phyloP scores from a whole-genome alignment of 2,113 vertebrate species.

The Brachionichthys hirsutus region DNA sequence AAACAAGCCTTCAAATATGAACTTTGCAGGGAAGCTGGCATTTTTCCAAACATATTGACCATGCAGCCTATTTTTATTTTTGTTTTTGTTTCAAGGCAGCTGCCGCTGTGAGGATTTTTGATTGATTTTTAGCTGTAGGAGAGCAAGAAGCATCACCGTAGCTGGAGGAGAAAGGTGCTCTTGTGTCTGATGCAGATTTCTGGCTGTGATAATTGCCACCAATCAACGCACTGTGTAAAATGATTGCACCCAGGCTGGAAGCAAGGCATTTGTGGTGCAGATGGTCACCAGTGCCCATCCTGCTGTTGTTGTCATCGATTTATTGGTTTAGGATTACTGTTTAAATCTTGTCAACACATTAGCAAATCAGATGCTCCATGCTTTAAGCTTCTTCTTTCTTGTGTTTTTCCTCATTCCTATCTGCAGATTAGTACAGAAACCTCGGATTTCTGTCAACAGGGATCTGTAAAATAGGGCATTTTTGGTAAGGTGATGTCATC shows the following conservation, averaged over 20 bases:
- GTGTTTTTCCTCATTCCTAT: too few relatives aligned
- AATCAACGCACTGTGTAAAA: constrained; percentile 59
- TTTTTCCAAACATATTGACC: constrained; percentile 27
- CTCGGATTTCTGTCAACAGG: too few relatives aligned
- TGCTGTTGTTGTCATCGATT: not conserved
- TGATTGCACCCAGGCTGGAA: constrained; percentile 35
- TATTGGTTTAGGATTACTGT: constrained; percentile 7
- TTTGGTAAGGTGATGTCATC: too few relatives aligned
- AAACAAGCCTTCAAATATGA: constrained; percentile 18
- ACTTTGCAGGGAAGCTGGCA: constrained; percentile 22
- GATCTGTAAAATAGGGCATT: too few relatives aligned
- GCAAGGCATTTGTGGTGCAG: constrained; percentile 1
- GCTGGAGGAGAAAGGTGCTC: constrained; percentile 26
- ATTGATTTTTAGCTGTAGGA: constrained; percentile 47
- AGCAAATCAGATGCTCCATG: too few relatives aligned
- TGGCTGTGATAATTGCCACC: constrained; percentile 53
- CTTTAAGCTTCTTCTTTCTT: too few relatives aligned
- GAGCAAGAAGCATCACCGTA: constrained; percentile 26
- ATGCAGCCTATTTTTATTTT: constrained; percentile 8
- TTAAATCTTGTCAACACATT: too few relatives aligned
- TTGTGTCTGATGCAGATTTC: constrained; percentile 48
- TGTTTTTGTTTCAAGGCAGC: constrained; percentile 20
- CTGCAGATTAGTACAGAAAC: too few relatives aligned
- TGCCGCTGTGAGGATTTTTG: constrained; percentile 38
- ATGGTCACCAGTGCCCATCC: not conserved